Evolutionary conservation across 2,888 invertebrate species (phyloP).

Genomic region (Oligia latruncula): DNA sequence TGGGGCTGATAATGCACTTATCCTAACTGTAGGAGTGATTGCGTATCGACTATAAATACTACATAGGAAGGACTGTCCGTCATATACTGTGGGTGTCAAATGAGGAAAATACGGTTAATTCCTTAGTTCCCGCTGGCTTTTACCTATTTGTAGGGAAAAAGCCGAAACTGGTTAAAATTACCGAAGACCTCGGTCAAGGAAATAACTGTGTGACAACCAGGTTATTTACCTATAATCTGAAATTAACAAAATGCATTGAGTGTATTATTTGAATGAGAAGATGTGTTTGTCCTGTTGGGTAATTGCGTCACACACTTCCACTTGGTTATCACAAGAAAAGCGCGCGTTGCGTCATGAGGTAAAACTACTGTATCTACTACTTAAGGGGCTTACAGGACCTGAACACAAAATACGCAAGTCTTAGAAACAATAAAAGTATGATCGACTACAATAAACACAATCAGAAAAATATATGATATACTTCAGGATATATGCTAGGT

Average conservation of each 20-base stretch:
- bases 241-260: neutral
- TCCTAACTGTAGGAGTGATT: neutral
- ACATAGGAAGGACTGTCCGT: neutral
- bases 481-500: no score
- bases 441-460: no score
- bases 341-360: no score
- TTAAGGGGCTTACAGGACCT: no score
- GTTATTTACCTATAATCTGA: no score
- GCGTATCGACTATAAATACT: neutral
- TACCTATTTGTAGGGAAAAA: constrained; percentile 13
- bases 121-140: neutral
- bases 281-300: neutral
- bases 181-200: neutral
- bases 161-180: neutral
- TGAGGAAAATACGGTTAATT: constrained; percentile 14
- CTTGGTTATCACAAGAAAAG: no score
- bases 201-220: neutral
- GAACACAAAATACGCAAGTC: no score
- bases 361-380: no score
- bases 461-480: no score
- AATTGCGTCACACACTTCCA: neutral
- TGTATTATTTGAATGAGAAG: neutral
- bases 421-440: no score
- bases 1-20: no score
- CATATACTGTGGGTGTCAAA: neutral